Evolutionary conservation across 2,113 vertebrate species (phyloP).

Genomic region (Amphiprion ocellaris): DNA sequence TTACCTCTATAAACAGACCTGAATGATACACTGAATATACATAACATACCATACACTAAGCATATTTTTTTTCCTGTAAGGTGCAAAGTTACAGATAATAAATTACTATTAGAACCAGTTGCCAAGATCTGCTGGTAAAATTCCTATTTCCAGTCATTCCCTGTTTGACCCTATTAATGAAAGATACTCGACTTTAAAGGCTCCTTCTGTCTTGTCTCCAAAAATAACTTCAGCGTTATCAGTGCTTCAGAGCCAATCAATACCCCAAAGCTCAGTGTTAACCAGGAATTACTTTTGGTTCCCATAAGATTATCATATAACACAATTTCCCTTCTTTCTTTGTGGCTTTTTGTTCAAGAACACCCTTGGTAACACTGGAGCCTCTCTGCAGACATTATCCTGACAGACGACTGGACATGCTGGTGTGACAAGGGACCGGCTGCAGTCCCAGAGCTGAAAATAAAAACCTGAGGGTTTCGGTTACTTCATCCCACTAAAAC

Average conservation of each 20-base stretch:
- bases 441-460: not conserved
- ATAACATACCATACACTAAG: not conserved
- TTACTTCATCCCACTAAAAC: slow-evolving; percentile 57
- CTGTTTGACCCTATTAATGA: not conserved
- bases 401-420: slow-evolving; percentile 25
- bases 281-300: slow-evolving; percentile 8
- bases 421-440: slow-evolving; percentile 10
- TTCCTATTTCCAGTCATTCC: not conserved
- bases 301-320: slow-evolving; percentile 3
- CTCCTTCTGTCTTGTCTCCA: slow-evolving; percentile 9
- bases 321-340: not conserved
- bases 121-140: not conserved
- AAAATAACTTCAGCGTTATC: slow-evolving; percentile 14
- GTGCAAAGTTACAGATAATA: not conserved
- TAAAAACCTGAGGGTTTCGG: slow-evolving; percentile 32
- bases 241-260: not conserved
- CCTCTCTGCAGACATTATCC: slow-evolving; percentile 12
- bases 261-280: not conserved
- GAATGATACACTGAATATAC: not conserved
- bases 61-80: not conserved
- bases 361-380: not conserved
- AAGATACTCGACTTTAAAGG: slow-evolving; percentile 12
- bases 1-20: slow-evolving; percentile 58
- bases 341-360: slow-evolving; percentile 10
- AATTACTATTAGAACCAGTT: not conserved